Evolutionary conservation across 2,113 vertebrate genomes (phyloP).

Genomic region (Vulpes ferrilata): DNA sequence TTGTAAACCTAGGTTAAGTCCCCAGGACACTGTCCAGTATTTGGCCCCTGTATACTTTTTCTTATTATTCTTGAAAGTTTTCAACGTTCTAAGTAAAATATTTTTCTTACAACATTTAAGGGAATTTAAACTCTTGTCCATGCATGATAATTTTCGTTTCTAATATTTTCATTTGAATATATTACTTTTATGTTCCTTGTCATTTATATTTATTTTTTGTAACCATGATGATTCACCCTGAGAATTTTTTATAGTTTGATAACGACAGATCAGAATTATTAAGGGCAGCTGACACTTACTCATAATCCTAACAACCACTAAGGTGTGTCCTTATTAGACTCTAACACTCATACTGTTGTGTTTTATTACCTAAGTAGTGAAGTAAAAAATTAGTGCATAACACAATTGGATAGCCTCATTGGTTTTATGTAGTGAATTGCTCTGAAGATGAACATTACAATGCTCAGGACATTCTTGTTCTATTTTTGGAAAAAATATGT

Average conservation of each 20-base stretch:
- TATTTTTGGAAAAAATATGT: conserved; percentile 26
- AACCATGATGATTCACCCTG: neutral
- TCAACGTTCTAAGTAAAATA: conserved; percentile 22
- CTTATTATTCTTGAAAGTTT: neutral
- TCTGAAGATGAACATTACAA: neutral
- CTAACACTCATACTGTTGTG: neutral
- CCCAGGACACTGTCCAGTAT: neutral
- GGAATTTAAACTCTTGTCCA: neutral
- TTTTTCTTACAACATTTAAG: neutral
- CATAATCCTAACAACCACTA: neutral
- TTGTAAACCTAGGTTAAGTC: neutral
- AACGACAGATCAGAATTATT: neutral
- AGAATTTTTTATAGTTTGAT: neutral
- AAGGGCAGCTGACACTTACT: neutral
- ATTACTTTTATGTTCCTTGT: neutral
- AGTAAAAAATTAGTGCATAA: conserved; percentile 25
- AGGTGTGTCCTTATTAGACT: neutral
- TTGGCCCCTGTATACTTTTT: neutral
- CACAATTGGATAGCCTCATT: neutral
- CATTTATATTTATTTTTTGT: conserved; percentile 53
- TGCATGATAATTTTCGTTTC: neutral
- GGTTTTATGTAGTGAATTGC: neutral
- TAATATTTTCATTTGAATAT: conserved; percentile 30
- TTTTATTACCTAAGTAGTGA: conserved; percentile 39
- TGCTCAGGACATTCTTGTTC: neutral